Conservation (phyloP, 2,888 invertebrate species). For the Mellilla xanthometata region DNA sequence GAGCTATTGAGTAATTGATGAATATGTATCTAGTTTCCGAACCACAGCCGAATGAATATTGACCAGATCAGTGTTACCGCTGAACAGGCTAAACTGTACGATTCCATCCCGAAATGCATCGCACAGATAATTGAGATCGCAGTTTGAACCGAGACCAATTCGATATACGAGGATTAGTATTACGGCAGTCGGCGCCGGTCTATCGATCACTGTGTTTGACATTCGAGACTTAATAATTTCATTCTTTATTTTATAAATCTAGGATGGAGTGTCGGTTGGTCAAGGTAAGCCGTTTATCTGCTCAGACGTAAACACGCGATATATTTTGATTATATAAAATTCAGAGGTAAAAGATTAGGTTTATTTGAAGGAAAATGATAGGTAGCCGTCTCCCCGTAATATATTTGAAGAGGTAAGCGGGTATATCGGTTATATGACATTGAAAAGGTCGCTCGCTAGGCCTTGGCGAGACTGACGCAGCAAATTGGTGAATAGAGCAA, state of each 20-base stretch:
- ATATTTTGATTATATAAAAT: constrained; percentile 7
- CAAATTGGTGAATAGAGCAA: constrained; percentile 12
- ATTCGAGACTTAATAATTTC: constrained; percentile 26
- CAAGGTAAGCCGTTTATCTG: constrained; percentile 16
- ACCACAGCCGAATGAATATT: too few species aligned
- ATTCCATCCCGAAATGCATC: constrained; percentile 7
- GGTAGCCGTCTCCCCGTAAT: neutral
- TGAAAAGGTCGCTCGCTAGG: constrained; percentile 10
- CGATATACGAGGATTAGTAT: constrained; percentile 32
- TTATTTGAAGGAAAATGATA: neutral
- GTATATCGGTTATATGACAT: neutral
- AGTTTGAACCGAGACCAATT: constrained; percentile 11
- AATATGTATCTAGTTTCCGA: too few species aligned
- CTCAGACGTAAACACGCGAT: neutral
- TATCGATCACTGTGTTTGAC: constrained; percentile 37
- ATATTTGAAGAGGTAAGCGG: too few species aligned
- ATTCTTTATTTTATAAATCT: constrained; percentile 10
- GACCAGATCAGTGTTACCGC: too few species aligned
- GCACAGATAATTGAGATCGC: constrained; percentile 11
- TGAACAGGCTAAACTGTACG: too few species aligned
- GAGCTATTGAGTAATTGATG: too few species aligned
- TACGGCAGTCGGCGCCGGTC: constrained; percentile 28
- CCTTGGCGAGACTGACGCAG: constrained; percentile 15
- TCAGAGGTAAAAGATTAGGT: constrained; percentile 2
- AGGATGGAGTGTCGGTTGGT: constrained; percentile 6